phyloP scores from a whole-genome alignment of 2,113 vertebrate genomes.

The Stomatorhinus ivindoensis region DNA sequence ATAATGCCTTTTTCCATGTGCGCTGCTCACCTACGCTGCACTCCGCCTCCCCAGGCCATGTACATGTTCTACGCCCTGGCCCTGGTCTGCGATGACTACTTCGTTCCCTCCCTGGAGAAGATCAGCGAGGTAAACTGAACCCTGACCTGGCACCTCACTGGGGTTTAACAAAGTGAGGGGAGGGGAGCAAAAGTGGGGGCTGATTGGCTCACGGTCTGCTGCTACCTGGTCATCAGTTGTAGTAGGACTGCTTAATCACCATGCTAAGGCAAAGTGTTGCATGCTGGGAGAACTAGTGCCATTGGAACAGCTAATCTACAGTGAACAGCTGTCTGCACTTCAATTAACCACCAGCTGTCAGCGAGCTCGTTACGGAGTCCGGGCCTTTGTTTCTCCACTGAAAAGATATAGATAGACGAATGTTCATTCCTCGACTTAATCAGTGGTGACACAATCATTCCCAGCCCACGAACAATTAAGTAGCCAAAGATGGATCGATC shows the following conservation, averaged over 20 bases:
- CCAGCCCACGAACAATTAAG: not conserved
- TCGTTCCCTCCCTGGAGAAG: constrained; percentile 91
- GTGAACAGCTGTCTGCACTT: not conserved
- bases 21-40: not conserved
- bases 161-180: not conserved
- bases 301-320: not conserved
- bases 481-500: not conserved
- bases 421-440: not conserved
- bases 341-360: not conserved
- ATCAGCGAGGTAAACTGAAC: constrained; percentile 74
- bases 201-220: not conserved
- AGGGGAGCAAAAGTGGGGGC: not conserved
- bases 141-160: not conserved
- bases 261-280: not conserved
- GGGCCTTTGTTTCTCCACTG: not conserved
- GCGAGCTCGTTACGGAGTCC: not conserved
- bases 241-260: not conserved
- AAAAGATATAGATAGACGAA: not conserved
- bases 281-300: not conserved
- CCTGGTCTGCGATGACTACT: constrained; percentile 92
- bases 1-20: not conserved
- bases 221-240: not conserved
- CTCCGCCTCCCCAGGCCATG: constrained; percentile 66
- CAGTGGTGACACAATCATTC: not conserved
- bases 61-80: constrained; percentile 94